phyloP scores from a whole-genome alignment of 2,113 vertebrate genomes.

The Abramis brama region DNA sequence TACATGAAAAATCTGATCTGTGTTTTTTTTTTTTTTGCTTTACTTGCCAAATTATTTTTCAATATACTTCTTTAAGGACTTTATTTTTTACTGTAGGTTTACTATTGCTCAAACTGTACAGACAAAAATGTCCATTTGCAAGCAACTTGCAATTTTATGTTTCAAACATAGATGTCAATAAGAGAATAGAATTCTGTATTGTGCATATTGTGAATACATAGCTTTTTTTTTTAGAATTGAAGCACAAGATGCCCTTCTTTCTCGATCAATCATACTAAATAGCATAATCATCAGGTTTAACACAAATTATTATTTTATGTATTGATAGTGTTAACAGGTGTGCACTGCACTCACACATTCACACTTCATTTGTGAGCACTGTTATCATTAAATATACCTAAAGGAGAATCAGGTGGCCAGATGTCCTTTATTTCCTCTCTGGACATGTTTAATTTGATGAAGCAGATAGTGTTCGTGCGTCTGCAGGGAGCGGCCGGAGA shows the following conservation, averaged over 20 bases:
- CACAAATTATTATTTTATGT: background rate
- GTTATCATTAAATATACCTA: slow-evolving; percentile 28
- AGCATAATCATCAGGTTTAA: background rate
- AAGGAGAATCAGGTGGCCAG: slow-evolving; percentile 42
- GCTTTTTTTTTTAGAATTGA: background rate
- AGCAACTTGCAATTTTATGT: background rate
- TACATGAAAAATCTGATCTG: background rate
- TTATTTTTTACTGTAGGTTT: background rate
- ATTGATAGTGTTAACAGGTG: background rate
- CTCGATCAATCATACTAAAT: background rate
- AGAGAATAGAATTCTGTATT: background rate
- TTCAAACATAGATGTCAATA: background rate
- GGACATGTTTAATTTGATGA: slow-evolving; percentile 42
- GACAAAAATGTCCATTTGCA: background rate
- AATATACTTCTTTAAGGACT: background rate
- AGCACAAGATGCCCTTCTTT: background rate
- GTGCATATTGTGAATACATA: too few species aligned
- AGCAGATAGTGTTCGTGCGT: slow-evolving; percentile 20
- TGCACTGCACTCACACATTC: slow-evolving; percentile 10
- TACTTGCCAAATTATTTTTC: background rate
- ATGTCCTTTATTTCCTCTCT: slow-evolving; percentile 37
- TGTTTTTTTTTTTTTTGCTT: background rate
- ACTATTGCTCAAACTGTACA: background rate
- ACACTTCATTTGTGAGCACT: background rate
- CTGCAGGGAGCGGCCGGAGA: slow-evolving; percentile 2